phyloP scores from a whole-genome alignment of 2,888 invertebrate species.

The Ethmia dodecea region DNA sequence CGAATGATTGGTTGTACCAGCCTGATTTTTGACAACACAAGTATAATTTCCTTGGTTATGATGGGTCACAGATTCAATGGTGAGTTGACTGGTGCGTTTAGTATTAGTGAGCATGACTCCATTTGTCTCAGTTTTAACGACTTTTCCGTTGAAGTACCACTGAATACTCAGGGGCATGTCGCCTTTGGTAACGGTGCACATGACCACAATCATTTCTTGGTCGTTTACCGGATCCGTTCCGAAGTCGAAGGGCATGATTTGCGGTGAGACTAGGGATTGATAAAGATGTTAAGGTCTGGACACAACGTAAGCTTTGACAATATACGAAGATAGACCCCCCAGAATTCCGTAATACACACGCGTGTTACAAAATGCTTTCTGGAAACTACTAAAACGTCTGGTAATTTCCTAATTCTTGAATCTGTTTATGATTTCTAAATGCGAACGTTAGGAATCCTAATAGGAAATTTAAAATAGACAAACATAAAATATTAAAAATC shows the following conservation, averaged over 20 bases:
- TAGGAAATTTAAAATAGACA: constrained; percentile 14
- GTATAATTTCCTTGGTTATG: constrained; percentile 80
- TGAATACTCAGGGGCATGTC: constrained; percentile 86
- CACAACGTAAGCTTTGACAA: too few species aligned
- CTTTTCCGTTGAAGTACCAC: constrained; percentile 80
- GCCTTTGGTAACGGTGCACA: constrained; percentile 85
- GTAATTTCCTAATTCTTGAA: too few species aligned
- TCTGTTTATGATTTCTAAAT: too few species aligned
- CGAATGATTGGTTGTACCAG: constrained; percentile 74
- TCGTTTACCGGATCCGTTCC: constrained; percentile 83
- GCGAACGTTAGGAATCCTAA: too few species aligned
- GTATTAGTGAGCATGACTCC: constrained; percentile 73
- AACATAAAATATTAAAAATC: constrained; percentile 23
- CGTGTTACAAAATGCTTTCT: too few species aligned
- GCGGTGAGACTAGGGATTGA: constrained; percentile 78
- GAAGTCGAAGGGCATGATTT: constrained; percentile 84
- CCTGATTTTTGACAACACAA: constrained; percentile 79
- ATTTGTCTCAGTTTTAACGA: constrained; percentile 65
- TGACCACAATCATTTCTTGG: constrained; percentile 82
- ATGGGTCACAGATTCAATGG: constrained; percentile 79
- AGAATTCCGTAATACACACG: too few species aligned
- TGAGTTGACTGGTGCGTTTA: constrained; percentile 78
- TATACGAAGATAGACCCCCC: too few species aligned
- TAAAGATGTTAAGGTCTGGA: too few species aligned
- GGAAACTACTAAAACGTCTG: too few species aligned